These are phyloP conservation scores for Epinephelus coioides DNA, from an alignment of 2,797 vertebrate genomes.

Conservation along the genomic window DNA sequence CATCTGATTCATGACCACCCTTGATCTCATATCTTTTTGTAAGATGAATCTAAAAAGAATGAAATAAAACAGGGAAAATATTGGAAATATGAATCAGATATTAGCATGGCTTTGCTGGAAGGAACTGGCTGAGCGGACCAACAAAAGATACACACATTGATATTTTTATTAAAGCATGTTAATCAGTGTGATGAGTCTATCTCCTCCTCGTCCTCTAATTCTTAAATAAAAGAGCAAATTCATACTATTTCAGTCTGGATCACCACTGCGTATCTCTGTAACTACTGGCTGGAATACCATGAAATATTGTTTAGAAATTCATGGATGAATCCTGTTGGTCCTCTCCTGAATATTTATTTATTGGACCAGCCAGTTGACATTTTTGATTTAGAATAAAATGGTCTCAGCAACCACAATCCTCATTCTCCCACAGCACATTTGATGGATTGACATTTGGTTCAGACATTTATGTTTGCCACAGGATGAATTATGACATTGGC, in stretches of 20 bases:
- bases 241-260: no score
- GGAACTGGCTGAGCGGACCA: neutral
- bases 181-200: neutral
- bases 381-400: no score
- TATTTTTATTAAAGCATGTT: neutral
- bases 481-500: no score
- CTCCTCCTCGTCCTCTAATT: neutral
- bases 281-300: neutral
- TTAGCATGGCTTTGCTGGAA: neutral
- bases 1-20: slow-evolving; percentile 23
- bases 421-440: no score
- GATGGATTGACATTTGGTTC: no score
- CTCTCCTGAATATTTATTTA: no score
- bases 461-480: no score
- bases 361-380: no score
- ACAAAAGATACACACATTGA: neutral
- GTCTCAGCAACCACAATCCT: no score
- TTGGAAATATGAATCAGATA: slow-evolving; percentile 26
- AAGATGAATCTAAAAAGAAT: slow-evolving; percentile 9
- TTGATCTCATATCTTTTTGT: slow-evolving; percentile 25
- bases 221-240: neutral
- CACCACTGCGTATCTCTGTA: no score
- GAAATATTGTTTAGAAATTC: no score
- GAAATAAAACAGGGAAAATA: slow-evolving; percentile 15
- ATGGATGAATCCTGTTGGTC: neutral